Evolutionary conservation across 92 coral and sea anemone genomes (phyloP).

Genomic region (Epizoanthus illoricatus): DNA sequence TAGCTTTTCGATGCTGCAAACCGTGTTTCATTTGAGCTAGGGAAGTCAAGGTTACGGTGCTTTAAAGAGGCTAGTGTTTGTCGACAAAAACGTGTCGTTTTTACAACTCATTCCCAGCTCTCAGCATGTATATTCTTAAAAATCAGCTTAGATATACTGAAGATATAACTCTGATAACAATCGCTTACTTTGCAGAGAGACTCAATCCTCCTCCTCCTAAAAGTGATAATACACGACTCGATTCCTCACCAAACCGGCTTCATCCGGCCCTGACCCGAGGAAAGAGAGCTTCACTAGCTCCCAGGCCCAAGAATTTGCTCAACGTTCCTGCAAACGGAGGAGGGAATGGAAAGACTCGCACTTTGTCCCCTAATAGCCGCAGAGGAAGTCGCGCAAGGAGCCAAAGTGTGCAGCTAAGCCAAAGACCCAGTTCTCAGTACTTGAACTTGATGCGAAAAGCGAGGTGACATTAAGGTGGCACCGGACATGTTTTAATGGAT

Average conservation of each 20-base stretch:
- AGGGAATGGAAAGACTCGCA: conserved; percentile 13
- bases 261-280: conserved; percentile 69
- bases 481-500: too few relatives aligned
- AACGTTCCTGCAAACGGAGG: conserved; percentile 29
- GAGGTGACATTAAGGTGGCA: neutral
- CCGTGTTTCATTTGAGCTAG: too few relatives aligned
- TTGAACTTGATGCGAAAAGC: conserved; percentile 18
- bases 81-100: too few relatives aligned
- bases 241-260: conserved; percentile 51
- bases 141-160: too few relatives aligned
- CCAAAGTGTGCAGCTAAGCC: conserved; percentile 83
- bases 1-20: too few relatives aligned
- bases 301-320: conserved; percentile 56
- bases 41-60: too few relatives aligned
- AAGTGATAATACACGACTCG: conserved; percentile 47
- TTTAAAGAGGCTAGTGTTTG: too few relatives aligned
- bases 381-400: conserved; percentile 84
- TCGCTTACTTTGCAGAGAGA: conserved; percentile 55
- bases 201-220: conserved; percentile 87
- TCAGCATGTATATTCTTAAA: too few relatives aligned
- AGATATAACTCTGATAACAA: too few relatives aligned
- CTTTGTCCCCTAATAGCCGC: conserved; percentile 43
- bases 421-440: conserved; percentile 54
- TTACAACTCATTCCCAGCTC: too few relatives aligned
- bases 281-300: conserved; percentile 73